A percentile compares a stretch with the other conserved stretches of the same genome.
Evolutionary conservation across 2,888 invertebrate species (phyloP).

Genomic region (Diogma glabrata): DNA sequence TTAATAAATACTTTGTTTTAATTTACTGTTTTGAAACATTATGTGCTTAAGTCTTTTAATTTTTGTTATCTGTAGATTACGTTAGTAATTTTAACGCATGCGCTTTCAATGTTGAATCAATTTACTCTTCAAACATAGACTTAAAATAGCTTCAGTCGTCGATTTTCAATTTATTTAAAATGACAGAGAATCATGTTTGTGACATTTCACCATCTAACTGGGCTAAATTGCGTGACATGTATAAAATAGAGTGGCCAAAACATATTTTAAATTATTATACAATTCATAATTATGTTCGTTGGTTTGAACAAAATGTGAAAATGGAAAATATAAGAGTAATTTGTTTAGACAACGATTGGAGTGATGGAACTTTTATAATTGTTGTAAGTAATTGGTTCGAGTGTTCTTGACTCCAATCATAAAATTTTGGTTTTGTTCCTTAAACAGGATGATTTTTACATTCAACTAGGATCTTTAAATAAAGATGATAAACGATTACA

Average conservation of each 20-base stretch:
- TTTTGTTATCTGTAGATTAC: too few species aligned
- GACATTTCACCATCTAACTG: conserved; percentile 20
- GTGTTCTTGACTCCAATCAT: too few species aligned
- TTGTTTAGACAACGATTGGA: conserved; percentile 27
- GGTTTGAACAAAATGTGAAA: conserved; percentile 21
- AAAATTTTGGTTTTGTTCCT: too few species aligned
- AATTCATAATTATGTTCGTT: conserved; percentile 24
- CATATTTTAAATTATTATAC: conserved; percentile 25
- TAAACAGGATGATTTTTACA: conserved; percentile 21
- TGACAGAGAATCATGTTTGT: too few species aligned
- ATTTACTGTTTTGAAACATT: too few species aligned
- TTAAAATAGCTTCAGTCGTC: too few species aligned
- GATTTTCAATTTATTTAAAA: too few species aligned
- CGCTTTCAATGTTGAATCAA: too few species aligned
- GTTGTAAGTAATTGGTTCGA: conserved; percentile 26
- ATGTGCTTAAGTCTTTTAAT: too few species aligned
- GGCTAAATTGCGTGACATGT: conserved; percentile 22
- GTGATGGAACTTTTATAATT: conserved; percentile 32
- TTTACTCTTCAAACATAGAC: too few species aligned
- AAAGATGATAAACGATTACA: conserved; percentile 22
- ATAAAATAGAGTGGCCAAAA: conserved; percentile 21
- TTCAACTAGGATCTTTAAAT: conserved; percentile 34
- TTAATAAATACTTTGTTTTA: too few species aligned
- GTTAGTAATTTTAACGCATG: too few species aligned
- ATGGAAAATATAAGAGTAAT: conserved; percentile 26